Percentiles rank a stretch among this genome's conserved stretches.
These are phyloP conservation scores for Perodicticus potto DNA, from an alignment of 2,797 vertebrate genomes.

Conservation along the genomic window DNA sequence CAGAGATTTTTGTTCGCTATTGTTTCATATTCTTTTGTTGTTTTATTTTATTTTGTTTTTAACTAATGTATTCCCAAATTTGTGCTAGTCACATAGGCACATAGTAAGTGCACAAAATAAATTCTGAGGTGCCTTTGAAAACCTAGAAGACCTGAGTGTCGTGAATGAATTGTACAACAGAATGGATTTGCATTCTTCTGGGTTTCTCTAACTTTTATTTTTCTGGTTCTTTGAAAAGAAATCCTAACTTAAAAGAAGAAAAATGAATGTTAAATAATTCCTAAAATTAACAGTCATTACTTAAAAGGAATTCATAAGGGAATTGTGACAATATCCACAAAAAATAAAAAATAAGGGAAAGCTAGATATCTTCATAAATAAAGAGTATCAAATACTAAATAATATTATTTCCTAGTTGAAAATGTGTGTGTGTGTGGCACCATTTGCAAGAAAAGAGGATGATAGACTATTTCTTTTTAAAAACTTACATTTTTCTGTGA, in stretches of 20 bases:
- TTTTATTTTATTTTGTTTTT: neutral
- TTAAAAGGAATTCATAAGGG: slow-evolving; percentile 3
- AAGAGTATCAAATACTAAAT: neutral
- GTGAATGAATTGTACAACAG: neutral
- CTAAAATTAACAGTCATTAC: neutral
- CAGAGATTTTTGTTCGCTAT: neutral
- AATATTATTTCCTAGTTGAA: neutral
- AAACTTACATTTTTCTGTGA: slow-evolving; percentile 95
- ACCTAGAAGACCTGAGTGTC: neutral
- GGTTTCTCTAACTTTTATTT: neutral
- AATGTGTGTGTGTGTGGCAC: neutral
- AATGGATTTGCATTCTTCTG: neutral
- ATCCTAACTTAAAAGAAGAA: neutral
- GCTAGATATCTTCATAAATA: neutral
- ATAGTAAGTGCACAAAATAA: neutral
- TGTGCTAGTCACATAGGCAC: neutral
- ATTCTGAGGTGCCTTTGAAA: neutral
- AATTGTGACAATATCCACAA: neutral
- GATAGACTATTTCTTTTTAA: neutral
- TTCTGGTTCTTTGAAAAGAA: slow-evolving; percentile 34
- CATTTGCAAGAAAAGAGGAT: neutral
- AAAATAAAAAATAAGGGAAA: neutral
- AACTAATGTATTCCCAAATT: neutral
- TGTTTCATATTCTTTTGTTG: neutral
- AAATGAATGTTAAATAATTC: neutral